Conservation (phyloP, 1,140 invertebrate genomes). For the Elysia chlorotica region DNA sequence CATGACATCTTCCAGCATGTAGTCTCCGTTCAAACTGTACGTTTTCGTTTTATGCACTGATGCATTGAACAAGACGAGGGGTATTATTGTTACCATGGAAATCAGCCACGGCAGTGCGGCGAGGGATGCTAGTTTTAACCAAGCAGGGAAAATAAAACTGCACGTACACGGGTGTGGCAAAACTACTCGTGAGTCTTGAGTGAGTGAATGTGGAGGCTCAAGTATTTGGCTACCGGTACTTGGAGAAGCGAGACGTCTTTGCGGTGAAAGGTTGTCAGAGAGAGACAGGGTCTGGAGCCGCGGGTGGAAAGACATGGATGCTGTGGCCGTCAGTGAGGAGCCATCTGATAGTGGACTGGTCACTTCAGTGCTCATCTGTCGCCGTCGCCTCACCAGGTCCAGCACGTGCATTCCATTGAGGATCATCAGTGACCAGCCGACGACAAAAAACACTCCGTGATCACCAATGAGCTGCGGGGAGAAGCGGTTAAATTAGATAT, state of each 20-base stretch:
- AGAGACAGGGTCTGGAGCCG: no score
- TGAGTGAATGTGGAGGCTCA: no score
- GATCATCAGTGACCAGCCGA: background rate
- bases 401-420: background rate
- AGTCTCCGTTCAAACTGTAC: background rate
- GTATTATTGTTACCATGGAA: background rate
- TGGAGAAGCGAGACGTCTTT: no score
- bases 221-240: no score
- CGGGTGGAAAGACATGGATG: no score
- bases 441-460: constrained; percentile 2
- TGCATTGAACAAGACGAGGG: no score
- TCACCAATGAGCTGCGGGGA: background rate
- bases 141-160: background rate
- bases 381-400: background rate
- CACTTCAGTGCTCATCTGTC: no score
- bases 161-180: no score
- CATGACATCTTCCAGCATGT: constrained; percentile 4
- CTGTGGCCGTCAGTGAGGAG: background rate
- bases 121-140: background rate
- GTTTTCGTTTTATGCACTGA: no score
- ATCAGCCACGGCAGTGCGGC: background rate
- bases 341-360: no score
- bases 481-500: background rate
- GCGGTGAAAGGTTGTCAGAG: no score
- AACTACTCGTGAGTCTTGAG: no score